Conservation (phyloP, 2,113 vertebrate species). For the Mustela lutreola region DNA sequence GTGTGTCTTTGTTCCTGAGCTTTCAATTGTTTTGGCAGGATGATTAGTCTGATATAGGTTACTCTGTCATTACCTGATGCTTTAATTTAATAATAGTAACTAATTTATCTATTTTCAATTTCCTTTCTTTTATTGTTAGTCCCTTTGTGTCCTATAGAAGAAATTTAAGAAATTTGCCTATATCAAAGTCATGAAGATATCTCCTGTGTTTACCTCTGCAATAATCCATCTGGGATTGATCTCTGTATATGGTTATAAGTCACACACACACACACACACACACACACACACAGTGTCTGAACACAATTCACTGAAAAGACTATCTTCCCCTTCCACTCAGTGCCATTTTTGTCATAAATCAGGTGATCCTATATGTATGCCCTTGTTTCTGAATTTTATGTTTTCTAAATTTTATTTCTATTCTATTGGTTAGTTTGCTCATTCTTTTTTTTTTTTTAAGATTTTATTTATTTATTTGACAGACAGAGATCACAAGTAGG, state of each 20-base stretch:
- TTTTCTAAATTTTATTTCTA: not conserved
- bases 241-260: not conserved
- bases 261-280: not conserved
- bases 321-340: fast-evolving
- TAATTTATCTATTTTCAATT: slow-evolving; percentile 13
- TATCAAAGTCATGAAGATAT: not conserved
- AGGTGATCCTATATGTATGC: not conserved
- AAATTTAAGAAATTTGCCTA: not conserved
- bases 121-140: not conserved
- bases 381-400: not conserved
- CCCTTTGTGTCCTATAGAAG: not conserved
- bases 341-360: not conserved
- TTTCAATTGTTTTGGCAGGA: not conserved
- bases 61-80: not conserved
- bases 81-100: not conserved
- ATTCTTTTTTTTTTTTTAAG: not conserved
- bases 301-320: not conserved
- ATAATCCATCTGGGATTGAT: not conserved
- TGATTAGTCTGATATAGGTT: not conserved
- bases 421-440: not conserved
- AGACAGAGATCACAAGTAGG: too few species aligned
- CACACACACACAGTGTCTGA: not conserved
- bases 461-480: too few species aligned
- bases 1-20: not conserved
- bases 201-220: not conserved